Conservation (phyloP, 2,113 vertebrate species). For the Telmatochromis sp. region DNA sequence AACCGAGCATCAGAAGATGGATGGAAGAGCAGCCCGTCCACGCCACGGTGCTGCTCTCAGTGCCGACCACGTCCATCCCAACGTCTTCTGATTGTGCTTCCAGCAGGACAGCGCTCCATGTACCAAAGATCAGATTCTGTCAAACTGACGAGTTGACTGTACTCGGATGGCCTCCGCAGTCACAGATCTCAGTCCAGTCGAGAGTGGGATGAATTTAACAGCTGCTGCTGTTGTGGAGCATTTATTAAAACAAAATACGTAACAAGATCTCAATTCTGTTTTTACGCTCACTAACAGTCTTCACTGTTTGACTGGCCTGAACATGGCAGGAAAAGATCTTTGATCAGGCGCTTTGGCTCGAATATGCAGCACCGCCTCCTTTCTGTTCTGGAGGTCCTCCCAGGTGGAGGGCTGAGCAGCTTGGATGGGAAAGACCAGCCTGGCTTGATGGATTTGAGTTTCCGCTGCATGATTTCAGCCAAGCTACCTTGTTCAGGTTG, state of each 20-base stretch:
- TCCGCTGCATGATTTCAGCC: background rate
- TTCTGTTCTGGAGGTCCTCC: background rate
- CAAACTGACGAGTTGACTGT: background rate
- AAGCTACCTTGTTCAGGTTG: background rate
- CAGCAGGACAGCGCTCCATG: background rate
- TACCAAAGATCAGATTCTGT: background rate
- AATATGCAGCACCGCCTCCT: background rate
- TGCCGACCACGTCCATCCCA: background rate
- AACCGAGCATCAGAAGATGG: background rate
- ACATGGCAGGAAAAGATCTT: background rate
- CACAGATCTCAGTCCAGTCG: background rate
- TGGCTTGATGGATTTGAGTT: background rate
- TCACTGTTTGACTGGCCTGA: background rate
- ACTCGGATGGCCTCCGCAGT: background rate
- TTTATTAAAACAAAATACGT: background rate
- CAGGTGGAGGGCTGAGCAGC: background rate
- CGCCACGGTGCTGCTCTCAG: background rate
- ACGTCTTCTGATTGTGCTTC: background rate
- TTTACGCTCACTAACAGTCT: background rate
- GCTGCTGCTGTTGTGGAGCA: background rate
- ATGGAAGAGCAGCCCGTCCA: background rate
- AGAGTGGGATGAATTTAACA: background rate
- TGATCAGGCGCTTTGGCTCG: background rate
- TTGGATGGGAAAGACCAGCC: background rate
- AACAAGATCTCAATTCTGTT: rapidly evolving